Percentiles rank a stretch among this genome's conserved stretches.
Conservation (phyloP, 2,797 vertebrate genomes). For the Tamandua tetradactyla region DNA sequence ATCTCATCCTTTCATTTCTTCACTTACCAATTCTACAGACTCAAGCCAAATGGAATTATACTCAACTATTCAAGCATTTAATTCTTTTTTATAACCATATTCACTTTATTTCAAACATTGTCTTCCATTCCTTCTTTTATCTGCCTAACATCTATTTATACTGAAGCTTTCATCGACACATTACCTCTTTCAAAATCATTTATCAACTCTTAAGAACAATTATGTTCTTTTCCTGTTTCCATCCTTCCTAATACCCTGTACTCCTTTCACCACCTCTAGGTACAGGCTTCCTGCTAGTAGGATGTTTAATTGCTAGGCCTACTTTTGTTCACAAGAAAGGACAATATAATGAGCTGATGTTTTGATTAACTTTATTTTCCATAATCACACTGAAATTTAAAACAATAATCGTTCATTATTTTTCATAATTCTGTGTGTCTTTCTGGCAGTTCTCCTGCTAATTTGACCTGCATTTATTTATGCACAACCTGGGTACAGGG, state of each 20-base stretch:
- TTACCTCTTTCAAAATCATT: neutral
- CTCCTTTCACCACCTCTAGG: neutral
- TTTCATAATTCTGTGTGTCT: neutral
- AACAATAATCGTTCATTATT: neutral
- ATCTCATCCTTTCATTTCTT: neutral
- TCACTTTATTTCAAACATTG: neutral
- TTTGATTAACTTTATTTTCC: neutral
- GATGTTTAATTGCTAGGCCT: neutral
- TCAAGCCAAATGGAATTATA: neutral
- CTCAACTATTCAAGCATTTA: neutral
- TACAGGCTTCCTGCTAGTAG: neutral
- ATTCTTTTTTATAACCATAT: neutral
- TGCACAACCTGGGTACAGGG: neutral
- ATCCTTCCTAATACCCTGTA: neutral
- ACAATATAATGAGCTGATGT: neutral
- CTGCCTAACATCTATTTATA: neutral
- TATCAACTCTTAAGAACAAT: neutral
- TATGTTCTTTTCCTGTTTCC: neutral
- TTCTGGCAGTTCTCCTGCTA: rapidly evolving
- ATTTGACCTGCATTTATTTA: neutral
- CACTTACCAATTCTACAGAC: neutral
- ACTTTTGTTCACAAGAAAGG: neutral
- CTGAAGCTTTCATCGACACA: neutral
- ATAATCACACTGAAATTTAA: neutral
- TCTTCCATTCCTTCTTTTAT: neutral